Percentiles rank a stretch among this genome's conserved stretches.
These are phyloP conservation scores for Neoarius graeffei DNA, from an alignment of 2,113 vertebrate genomes.

Conservation along the genomic window DNA sequence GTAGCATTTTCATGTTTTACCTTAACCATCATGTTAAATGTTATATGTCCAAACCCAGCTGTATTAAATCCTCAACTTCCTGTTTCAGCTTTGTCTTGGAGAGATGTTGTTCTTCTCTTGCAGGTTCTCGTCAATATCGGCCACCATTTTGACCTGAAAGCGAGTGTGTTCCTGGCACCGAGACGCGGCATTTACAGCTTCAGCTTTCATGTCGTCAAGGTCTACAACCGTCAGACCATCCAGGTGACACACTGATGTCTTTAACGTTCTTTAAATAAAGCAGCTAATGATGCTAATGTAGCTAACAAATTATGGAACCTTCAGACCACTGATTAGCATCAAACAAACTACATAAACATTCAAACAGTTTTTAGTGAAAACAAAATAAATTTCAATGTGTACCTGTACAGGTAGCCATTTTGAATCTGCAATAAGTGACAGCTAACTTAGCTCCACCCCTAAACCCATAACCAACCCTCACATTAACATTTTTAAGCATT, in stretches of 20 bases:
- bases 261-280: neutral
- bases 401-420: neutral
- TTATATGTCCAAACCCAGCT: neutral
- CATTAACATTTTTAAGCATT: neutral
- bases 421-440: neutral
- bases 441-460: neutral
- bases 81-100: neutral
- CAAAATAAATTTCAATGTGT: neutral
- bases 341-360: neutral
- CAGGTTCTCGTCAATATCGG: conserved; percentile 89
- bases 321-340: neutral
- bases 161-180: conserved; percentile 86
- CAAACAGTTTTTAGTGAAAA: neutral
- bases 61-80: too few relatives aligned
- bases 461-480: neutral
- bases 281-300: neutral
- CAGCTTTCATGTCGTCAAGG: conserved; percentile 91
- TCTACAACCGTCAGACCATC: conserved; percentile 90
- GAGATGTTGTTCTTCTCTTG: conserved; percentile 33
- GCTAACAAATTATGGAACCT: neutral
- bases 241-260: conserved; percentile 71
- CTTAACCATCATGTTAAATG: neutral
- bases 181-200: conserved; percentile 90
- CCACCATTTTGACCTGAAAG: conserved; percentile 85
- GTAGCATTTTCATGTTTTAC: neutral